phyloP scores from a whole-genome alignment of 2,797 vertebrate species.

The Gambelia wislizenii region DNA sequence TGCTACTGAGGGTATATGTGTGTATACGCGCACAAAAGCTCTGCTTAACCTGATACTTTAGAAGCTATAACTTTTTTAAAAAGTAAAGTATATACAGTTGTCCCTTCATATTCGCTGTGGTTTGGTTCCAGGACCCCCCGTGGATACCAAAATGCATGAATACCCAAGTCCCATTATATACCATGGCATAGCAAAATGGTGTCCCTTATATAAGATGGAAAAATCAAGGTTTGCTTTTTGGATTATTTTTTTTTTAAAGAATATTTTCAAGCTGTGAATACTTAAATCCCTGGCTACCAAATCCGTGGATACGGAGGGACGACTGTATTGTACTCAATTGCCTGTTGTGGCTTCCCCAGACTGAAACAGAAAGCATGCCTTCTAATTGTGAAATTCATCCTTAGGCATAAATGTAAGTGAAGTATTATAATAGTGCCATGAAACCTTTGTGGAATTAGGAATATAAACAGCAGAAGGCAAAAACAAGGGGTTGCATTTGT shows the following conservation, averaged over 20 bases:
- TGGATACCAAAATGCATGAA: too few species aligned
- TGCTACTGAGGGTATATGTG: conserved; percentile 42
- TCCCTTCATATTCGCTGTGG: too few species aligned
- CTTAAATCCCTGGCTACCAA: too few species aligned
- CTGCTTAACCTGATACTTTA: conserved; percentile 47
- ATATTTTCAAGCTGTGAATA: too few species aligned
- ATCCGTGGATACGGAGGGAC: too few species aligned
- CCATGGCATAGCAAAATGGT: too few species aligned
- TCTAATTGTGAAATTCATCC: conserved; percentile 35
- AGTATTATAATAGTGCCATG: conserved; percentile 24
- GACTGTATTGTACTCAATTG: conserved; percentile 43
- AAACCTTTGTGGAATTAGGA: conserved; percentile 23
- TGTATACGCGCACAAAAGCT: conserved; percentile 46
- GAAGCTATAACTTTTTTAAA: conserved; percentile 52
- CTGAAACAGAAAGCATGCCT: conserved; percentile 35
- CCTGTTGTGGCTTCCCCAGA: conserved; percentile 33
- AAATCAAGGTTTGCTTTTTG: too few species aligned
- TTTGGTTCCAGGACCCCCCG: too few species aligned
- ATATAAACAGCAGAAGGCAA: conserved; percentile 35
- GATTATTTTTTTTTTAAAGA: too few species aligned
- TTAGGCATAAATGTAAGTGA: conserved; percentile 19
- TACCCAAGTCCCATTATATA: too few species aligned
- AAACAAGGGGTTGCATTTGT: conserved; percentile 28
- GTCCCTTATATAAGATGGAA: too few species aligned
- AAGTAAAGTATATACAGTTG: neutral